phyloP scores from a whole-genome alignment of 2,888 invertebrate species.

The Dynastes grantii region DNA sequence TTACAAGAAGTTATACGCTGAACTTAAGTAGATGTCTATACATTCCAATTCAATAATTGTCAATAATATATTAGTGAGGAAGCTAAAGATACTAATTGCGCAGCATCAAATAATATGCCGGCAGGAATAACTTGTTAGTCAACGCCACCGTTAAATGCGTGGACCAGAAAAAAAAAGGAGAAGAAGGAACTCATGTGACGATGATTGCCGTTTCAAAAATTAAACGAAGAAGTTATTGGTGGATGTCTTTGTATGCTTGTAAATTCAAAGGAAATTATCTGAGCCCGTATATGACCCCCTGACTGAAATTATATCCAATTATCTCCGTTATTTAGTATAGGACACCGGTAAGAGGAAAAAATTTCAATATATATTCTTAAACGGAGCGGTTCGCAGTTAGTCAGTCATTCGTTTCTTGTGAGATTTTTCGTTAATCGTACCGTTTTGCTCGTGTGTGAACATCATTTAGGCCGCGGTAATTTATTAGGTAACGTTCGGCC shows the following conservation, averaged over 20 bases:
- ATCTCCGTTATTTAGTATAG: slow-evolving; percentile 1
- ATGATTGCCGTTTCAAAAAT: background rate
- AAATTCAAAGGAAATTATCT: background rate
- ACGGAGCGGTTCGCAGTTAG: background rate
- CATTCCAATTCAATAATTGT: slow-evolving; percentile 1
- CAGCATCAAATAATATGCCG: background rate
- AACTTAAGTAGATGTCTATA: slow-evolving; percentile 10
- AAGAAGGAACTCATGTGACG: background rate
- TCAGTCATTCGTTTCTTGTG: background rate
- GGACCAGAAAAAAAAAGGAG: background rate
- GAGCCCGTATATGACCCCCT: no score
- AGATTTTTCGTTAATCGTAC: background rate
- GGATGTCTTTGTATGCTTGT: background rate
- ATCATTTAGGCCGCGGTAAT: background rate
- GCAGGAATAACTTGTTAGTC: background rate
- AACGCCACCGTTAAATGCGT: background rate
- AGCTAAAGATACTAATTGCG: slow-evolving; percentile 2
- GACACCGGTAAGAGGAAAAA: background rate
- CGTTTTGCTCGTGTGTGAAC: background rate
- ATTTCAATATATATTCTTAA: background rate
- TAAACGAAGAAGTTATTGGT: slow-evolving; percentile 4
- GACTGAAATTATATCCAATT: slow-evolving; percentile 6
- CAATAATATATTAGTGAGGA: slow-evolving; percentile 1
- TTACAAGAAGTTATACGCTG: background rate
- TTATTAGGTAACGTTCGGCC: slow-evolving; percentile 4